Percentiles rank a stretch among this genome's conserved stretches.
phyloP scores from a whole-genome alignment of 2,797 vertebrate genomes.

The Coracias cyanogaster region DNA sequence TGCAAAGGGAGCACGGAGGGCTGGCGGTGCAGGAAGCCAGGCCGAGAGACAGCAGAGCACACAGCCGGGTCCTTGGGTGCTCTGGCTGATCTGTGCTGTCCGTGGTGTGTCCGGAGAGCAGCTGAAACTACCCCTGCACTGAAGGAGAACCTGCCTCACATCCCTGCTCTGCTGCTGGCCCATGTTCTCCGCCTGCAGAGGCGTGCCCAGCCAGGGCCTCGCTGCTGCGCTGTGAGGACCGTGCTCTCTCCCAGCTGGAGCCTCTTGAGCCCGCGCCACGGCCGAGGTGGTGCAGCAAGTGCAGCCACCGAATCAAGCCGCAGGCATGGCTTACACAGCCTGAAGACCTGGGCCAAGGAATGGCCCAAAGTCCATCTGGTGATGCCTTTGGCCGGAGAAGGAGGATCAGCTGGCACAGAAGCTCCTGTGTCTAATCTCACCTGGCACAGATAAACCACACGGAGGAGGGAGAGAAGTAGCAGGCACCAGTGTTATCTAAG shows the following conservation, averaged over 20 bases:
- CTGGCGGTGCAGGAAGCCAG: background rate
- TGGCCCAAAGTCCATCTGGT: rapidly evolving
- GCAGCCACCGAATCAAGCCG: background rate
- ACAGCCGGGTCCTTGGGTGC: background rate
- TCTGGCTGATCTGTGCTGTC: background rate
- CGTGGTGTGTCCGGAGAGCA: no score
- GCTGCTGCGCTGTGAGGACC: background rate
- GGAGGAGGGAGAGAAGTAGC: background rate
- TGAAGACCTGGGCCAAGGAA: background rate
- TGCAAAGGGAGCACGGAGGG: constrained; percentile 45
- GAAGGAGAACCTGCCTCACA: background rate
- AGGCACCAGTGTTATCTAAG: background rate
- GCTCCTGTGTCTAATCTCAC: background rate
- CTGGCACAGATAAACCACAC: background rate
- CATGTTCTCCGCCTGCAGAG: background rate
- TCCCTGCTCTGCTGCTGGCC: background rate
- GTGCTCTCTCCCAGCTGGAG: background rate
- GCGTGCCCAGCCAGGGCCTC: background rate
- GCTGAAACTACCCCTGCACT: background rate
- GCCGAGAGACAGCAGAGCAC: no score
- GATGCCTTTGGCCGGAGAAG: background rate
- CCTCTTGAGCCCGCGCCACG: rapidly evolving
- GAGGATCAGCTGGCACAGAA: background rate
- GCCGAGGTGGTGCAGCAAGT: background rate
- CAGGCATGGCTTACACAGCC: no score